Conservation (phyloP, 30 jellyfish, hydroid and myxozoan genomes). For the Pseudorhiza aurosa region DNA sequence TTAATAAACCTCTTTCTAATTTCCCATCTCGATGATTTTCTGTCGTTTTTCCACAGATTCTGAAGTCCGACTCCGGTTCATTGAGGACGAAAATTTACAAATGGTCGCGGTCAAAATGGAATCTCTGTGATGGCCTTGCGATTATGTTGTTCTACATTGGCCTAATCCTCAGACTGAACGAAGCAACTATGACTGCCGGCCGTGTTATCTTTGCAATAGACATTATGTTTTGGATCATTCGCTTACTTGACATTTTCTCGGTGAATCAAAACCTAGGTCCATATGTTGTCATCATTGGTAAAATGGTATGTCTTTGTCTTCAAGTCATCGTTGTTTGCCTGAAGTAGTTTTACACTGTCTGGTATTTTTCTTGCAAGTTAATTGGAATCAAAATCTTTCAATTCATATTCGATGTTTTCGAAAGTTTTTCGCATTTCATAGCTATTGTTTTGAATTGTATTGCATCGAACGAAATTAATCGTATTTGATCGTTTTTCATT, state of each 20-base stretch:
- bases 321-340: too few relatives aligned
- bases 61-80: conserved; percentile 72
- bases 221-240: conserved; percentile 86
- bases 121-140: conserved; percentile 85
- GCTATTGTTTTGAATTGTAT: too few relatives aligned
- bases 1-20: too few relatives aligned
- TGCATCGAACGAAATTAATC: too few relatives aligned
- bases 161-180: conserved; percentile 55
- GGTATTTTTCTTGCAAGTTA: too few relatives aligned
- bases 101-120: conserved; percentile 88
- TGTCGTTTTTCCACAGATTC: conserved; percentile 27
- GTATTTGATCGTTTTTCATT: too few relatives aligned
- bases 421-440: too few relatives aligned
- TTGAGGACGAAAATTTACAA: conserved; percentile 44
- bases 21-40: too few relatives aligned
- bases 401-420: too few relatives aligned
- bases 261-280: conserved; percentile 91
- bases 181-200: conserved; percentile 59
- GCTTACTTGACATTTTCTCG: conserved; percentile 86
- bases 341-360: too few relatives aligned
- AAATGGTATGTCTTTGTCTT: conserved; percentile 69
- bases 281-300: conserved; percentile 91
- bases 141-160: conserved; percentile 74
- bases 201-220: conserved; percentile 80
- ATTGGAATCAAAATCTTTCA: too few relatives aligned